Percentiles rank a stretch among this genome's conserved stretches.
Conservation (phyloP, 2,113 vertebrate species). For the sheep (Ovis aries) region ARS-UI_Ramb_v3.0 NC_056054.1:147009001-147009500, state of each 20-base stretch:
- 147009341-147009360: background rate
- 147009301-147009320: background rate
- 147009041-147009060: background rate
- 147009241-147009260: background rate
- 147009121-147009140: background rate
- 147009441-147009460: background rate
- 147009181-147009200: background rate
- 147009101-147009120: background rate
- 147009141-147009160: background rate
- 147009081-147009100: accelerated
- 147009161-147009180: background rate
- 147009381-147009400: background rate
- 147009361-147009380: background rate
- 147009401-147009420: background rate
- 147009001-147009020: background rate
- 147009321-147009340: background rate
- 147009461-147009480: background rate
- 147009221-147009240: background rate
- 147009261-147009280: background rate
- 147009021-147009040: background rate
- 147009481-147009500: background rate
- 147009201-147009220: background rate
- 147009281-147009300: background rate
- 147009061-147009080: background rate
- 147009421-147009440: background rate